Base-by-base conservation (phyloP, 2,888 invertebrate genomes). In the Tuberolachnus salignus region DNA sequence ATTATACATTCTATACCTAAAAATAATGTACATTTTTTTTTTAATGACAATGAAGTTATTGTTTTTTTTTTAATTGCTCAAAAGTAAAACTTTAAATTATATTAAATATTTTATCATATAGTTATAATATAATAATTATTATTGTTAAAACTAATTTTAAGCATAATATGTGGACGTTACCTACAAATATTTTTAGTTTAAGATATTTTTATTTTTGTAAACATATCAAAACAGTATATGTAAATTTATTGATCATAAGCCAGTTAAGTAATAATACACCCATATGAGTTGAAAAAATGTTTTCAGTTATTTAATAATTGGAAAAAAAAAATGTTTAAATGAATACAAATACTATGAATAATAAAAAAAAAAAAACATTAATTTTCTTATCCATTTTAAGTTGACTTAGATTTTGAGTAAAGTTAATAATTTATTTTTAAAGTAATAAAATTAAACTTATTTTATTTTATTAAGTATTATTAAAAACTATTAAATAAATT, bases 121-220 rank as follows among this genome's bases (percentile, higher is more conserved):
- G 34, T 59, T 59, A 42, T 11, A 49, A 34, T 16, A 11, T 51
- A 16, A n/a, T 53, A 63, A n/a, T 26, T 1, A 16, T 14, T 57
- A 46, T n/a, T 51, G 49, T 73, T 63, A 51, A 53, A 53, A 21
- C 42, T 63, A 42, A 53, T 73, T 63, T 63, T 73, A 63, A 73
- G 49, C 49, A 67, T 51, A 51, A 53, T 26, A 42, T 23, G 61
- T 64, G 51, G 53, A 73, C 53, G 73, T 73, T 73, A 73, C 73
- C 73, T 73, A 72, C 19, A 73, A 46, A n/a, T 53, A 53, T 42
- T 23, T 53, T 73, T 42, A 73, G 34, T 51, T 63, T 19, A 42
- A 51, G n/a, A 63, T 59, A 71, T 19, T 34, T 63, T 51, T 14
- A 34, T 51, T 49, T 19, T 21, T 44, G 16, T 55, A 42, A 13